These are phyloP conservation scores for Campylorhamphus procurvoides DNA, from an alignment of 2,113 vertebrate genomes.

Conservation along the genomic window DNA sequence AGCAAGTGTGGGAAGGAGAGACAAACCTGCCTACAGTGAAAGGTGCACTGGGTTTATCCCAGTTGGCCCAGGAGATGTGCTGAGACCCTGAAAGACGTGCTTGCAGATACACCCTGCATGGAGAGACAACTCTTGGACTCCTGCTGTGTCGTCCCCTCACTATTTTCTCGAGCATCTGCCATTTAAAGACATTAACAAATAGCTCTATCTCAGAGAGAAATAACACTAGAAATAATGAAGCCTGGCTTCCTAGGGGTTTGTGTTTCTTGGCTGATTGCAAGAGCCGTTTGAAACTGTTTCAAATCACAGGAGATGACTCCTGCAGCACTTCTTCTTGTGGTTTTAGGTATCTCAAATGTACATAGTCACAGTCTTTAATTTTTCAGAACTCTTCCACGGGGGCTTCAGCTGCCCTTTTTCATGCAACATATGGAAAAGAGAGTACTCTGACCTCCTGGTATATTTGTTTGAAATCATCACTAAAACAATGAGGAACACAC, in stretches of 20 bases:
- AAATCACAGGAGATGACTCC: neutral
- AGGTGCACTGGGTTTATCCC: neutral
- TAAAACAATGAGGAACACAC: neutral
- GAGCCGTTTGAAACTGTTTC: neutral
- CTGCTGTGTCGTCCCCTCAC: neutral
- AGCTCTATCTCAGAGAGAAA: neutral
- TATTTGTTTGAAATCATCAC: neutral
- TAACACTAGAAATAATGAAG: constrained; percentile 42
- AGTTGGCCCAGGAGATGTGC: neutral
- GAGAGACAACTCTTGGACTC: neutral
- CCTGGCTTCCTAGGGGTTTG: constrained; percentile 14
- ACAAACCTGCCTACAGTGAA: neutral
- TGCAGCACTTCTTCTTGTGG: neutral
- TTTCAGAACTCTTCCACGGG: neutral
- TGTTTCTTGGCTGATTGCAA: constrained; percentile 38
- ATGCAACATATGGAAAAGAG: neutral
- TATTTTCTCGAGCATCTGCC: neutral
- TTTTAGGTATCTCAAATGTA: neutral
- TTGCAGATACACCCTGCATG: fast-evolving
- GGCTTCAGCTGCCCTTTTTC: neutral
- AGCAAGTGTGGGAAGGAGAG: neutral
- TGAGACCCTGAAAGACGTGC: neutral
- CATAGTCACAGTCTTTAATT: neutral
- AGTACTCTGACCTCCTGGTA: neutral
- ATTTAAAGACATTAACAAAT: constrained; percentile 19